phyloP scores from a whole-genome alignment of 2,888 invertebrate genomes.

The Brachyopa scutellaris region DNA sequence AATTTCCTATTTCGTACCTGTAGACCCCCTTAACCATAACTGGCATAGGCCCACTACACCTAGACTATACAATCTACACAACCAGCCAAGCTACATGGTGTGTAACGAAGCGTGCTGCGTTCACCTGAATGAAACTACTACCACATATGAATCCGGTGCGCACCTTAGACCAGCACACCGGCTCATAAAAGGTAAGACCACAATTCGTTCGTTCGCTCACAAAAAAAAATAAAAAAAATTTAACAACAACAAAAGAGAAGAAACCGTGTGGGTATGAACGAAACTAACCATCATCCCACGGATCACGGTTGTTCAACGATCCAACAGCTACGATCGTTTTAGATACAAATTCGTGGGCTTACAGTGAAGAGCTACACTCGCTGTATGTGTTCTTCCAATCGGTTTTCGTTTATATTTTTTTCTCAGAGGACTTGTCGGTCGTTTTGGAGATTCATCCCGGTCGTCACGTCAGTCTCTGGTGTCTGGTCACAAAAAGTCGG shows the following conservation, averaged over 20 bases:
- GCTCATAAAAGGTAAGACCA: conserved; percentile 68
- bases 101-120: conserved; percentile 61
- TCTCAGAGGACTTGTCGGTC: conserved; percentile 1
- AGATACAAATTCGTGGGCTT: conserved; percentile 69
- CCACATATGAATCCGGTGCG: conserved; percentile 14
- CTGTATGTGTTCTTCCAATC: conserved; percentile 21
- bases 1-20: conserved; percentile 58
- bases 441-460: conserved; percentile 38
- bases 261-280: conserved; percentile 64
- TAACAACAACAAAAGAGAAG: conserved; percentile 24
- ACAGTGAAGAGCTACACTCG: conserved; percentile 58
- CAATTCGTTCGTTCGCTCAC: conserved; percentile 60
- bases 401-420: background rate
- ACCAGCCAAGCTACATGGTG: conserved; percentile 20
- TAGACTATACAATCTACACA: background rate
- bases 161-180: conserved; percentile 19
- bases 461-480: background rate
- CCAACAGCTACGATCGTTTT: conserved; percentile 66
- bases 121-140: conserved; percentile 68
- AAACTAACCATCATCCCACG: conserved; percentile 69
- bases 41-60: background rate
- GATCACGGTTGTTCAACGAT: conserved; percentile 66
- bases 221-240: conserved; percentile 38
- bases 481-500: conserved; percentile 6
- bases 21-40: conserved; percentile 59